A percentile compares a stretch with the other conserved stretches of the same genome.
Conservation (phyloP, 2,113 vertebrate species). For the Prionailurus viverrinus region DNA sequence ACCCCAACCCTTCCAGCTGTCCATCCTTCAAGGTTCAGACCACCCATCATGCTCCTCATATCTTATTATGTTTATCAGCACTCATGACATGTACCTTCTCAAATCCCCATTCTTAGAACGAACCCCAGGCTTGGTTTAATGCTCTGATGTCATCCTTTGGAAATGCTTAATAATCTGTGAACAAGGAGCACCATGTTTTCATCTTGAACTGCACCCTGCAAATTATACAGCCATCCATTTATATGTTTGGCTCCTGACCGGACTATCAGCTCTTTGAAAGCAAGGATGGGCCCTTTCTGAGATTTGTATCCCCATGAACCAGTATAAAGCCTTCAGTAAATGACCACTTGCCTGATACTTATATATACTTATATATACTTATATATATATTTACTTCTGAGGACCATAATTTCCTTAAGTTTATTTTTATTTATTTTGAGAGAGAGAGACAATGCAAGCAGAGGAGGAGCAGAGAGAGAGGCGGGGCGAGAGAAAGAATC, state of each 20-base stretch:
- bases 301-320: neutral
- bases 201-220: neutral
- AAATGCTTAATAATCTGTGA: neutral
- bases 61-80: neutral
- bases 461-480: no score
- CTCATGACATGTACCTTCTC: neutral
- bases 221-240: neutral
- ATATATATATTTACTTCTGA: neutral
- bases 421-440: no score
- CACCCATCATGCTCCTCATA: rapidly evolving
- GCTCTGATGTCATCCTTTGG: neutral
- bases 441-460: no score
- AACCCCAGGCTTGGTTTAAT: rapidly evolving
- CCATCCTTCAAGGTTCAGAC: neutral
- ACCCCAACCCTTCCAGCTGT: no score
- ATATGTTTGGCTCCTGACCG: neutral
- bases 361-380: neutral
- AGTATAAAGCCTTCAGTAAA: neutral
- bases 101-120: neutral
- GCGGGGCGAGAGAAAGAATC: no score
- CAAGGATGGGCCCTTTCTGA: neutral
- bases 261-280: constrained; percentile 43
- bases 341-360: neutral
- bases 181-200: neutral
- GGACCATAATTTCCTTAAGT: neutral